phyloP scores from a whole-genome alignment of 2,888 invertebrate genomes.

The Drosophila recens region DNA sequence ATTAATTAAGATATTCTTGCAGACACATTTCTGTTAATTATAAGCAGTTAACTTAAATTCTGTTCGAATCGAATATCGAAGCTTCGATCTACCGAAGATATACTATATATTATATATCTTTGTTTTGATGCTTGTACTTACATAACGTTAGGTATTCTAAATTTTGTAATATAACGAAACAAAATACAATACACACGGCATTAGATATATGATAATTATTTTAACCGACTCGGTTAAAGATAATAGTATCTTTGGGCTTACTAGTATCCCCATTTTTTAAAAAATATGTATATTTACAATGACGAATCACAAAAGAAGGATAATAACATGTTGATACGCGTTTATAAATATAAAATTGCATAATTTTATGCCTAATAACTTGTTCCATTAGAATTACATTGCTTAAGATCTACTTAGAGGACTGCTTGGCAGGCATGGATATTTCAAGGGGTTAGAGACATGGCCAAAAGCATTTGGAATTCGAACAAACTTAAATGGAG shows the following conservation, averaged over 20 bases:
- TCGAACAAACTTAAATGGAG: background rate
- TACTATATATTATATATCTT: constrained; percentile 5
- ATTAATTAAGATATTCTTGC: constrained; percentile 2
- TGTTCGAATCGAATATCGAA: constrained; percentile 6
- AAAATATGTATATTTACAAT: constrained; percentile 58
- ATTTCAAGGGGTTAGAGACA: constrained; percentile 18
- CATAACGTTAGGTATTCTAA: constrained; percentile 72
- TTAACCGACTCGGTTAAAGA: constrained; percentile 11
- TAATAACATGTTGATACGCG: constrained; percentile 49
- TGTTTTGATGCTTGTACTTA: constrained; percentile 60
- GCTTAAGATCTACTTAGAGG: constrained; percentile 54
- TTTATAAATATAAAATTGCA: constrained; percentile 10
- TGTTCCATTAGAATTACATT: constrained; percentile 68
- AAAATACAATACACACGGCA: constrained; percentile 71
- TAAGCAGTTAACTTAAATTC: background rate
- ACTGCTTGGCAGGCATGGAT: constrained; percentile 60
- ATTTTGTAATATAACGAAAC: constrained; percentile 69
- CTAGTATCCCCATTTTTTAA: background rate
- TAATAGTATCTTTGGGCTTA: background rate
- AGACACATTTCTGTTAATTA: background rate
- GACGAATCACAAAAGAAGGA: constrained; percentile 51
- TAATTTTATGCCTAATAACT: constrained; percentile 50
- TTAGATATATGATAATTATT: constrained; percentile 56
- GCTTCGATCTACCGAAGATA: constrained; percentile 12
- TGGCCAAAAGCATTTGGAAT: constrained; percentile 47